Evolutionary conservation across 2,797 vertebrate species (phyloP).

Genomic region (Platyrinchus mystaceus): DNA sequence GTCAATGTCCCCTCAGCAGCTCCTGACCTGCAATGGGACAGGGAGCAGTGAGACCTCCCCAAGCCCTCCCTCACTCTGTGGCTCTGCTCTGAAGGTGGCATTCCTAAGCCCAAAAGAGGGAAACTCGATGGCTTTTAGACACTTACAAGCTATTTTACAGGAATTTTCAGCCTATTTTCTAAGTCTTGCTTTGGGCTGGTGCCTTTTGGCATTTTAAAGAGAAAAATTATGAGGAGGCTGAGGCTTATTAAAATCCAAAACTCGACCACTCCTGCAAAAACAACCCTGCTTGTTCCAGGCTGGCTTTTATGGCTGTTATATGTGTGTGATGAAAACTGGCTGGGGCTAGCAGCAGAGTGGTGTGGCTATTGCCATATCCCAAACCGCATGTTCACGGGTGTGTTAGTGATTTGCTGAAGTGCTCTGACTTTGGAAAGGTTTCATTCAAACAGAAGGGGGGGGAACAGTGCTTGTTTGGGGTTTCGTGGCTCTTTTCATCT

Average conservation of each 20-base stretch:
- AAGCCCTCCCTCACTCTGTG: neutral
- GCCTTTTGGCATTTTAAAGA: conserved; percentile 55
- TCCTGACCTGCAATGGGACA: neutral
- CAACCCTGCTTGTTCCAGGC: conserved; percentile 9
- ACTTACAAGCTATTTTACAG: conserved; percentile 42
- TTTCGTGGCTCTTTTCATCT: neutral
- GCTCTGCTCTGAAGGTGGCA: neutral
- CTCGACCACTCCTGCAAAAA: conserved; percentile 45
- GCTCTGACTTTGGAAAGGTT: neutral
- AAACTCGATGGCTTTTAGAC: neutral
- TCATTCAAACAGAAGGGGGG: neutral
- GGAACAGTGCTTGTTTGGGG: neutral
- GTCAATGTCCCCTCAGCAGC: neutral
- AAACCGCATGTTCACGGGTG: conserved; percentile 43
- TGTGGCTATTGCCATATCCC: neutral
- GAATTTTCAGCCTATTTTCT: conserved; percentile 9
- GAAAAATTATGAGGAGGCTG: conserved; percentile 11
- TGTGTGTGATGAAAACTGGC: conserved; percentile 29
- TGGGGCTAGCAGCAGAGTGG: neutral
- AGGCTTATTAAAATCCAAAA: conserved; percentile 58
- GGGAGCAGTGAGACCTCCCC: neutral
- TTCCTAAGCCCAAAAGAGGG: neutral
- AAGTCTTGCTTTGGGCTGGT: conserved; percentile 41
- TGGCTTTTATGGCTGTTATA: conserved; percentile 35
- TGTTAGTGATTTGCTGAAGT: conserved; percentile 23